Evolutionary conservation across 2,797 vertebrate genomes (phyloP).

Genomic region (Pelochelys cantorii): DNA sequence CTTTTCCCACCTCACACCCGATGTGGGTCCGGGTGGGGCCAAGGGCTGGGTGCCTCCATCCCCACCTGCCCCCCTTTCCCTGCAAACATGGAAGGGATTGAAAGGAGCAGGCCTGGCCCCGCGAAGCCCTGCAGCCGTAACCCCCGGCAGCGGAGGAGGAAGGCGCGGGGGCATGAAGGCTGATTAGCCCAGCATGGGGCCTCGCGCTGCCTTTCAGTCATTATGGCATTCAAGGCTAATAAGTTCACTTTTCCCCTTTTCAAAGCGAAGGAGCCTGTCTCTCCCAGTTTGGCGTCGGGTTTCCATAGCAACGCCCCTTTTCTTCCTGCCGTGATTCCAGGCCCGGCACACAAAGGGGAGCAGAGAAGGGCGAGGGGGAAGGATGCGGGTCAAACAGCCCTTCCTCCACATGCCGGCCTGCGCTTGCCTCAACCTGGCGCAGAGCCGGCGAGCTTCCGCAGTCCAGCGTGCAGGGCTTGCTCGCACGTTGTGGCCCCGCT

Average conservation of each 20-base stretch:
- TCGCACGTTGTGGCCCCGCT: not conserved
- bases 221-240: conserved; percentile 67
- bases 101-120: not conserved
- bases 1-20: not conserved
- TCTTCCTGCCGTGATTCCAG: conserved; percentile 49
- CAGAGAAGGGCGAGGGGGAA: not conserved
- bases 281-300: conserved; percentile 74
- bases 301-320: conserved; percentile 77
- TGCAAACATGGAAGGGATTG: not conserved
- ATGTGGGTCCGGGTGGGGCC: not conserved
- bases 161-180: not conserved
- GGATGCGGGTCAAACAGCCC: not conserved
- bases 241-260: not conserved
- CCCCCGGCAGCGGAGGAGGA: not conserved
- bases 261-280: conserved; percentile 44
- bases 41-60: too few relatives aligned
- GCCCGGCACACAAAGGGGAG: conserved; percentile 12
- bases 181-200: not conserved
- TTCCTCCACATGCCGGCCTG: not conserved
- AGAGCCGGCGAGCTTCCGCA: not conserved
- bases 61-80: too few relatives aligned
- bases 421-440: not conserved
- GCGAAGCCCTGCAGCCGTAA: not conserved
- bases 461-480: accelerated
- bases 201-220: conserved; percentile 7